Percentiles rank a stretch among this genome's conserved stretches.
phyloP scores from a whole-genome alignment of 1,140 invertebrate genomes.

The Ceratina calcarata region DNA sequence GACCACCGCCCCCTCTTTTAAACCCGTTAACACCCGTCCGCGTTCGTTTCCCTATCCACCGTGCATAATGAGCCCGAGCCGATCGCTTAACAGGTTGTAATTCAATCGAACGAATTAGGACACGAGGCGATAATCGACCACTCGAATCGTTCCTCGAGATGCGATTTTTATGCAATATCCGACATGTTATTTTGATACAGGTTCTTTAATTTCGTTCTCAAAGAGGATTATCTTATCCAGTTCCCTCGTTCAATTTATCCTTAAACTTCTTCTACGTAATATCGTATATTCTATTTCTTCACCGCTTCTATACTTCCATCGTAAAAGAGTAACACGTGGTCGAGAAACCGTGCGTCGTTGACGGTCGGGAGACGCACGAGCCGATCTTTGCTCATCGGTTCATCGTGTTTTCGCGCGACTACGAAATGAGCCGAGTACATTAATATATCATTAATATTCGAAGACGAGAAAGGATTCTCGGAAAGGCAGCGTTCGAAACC shows the following conservation, averaged over 20 bases:
- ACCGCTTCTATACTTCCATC: too few species aligned
- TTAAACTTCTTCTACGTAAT: too few species aligned
- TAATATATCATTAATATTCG: slow-evolving; percentile 52
- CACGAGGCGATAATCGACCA: not conserved
- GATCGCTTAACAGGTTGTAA: slow-evolving; percentile 25
- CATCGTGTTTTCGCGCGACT: slow-evolving; percentile 48
- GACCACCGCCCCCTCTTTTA: not conserved
- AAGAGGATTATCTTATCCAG: too few species aligned
- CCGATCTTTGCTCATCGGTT: slow-evolving; percentile 44
- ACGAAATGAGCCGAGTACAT: slow-evolving; percentile 40
- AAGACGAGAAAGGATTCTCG: slow-evolving; percentile 18
- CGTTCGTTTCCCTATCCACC: not conserved
- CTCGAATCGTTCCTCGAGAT: not conserved
- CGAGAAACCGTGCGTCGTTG: too few species aligned
- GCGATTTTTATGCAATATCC: too few species aligned
- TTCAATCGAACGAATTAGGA: not conserved
- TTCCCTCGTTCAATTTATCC: too few species aligned
- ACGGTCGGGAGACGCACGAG: not conserved
- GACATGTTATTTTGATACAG: too few species aligned
- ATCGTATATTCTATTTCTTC: too few species aligned
- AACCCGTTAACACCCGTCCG: slow-evolving; percentile 3
- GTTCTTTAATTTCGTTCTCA: too few species aligned
- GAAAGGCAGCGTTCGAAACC: slow-evolving; percentile 20
- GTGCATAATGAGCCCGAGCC: not conserved
- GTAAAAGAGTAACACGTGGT: too few species aligned